Conservation (phyloP, 2,113 vertebrate genomes). For the Cnemophilus loriae region DNA sequence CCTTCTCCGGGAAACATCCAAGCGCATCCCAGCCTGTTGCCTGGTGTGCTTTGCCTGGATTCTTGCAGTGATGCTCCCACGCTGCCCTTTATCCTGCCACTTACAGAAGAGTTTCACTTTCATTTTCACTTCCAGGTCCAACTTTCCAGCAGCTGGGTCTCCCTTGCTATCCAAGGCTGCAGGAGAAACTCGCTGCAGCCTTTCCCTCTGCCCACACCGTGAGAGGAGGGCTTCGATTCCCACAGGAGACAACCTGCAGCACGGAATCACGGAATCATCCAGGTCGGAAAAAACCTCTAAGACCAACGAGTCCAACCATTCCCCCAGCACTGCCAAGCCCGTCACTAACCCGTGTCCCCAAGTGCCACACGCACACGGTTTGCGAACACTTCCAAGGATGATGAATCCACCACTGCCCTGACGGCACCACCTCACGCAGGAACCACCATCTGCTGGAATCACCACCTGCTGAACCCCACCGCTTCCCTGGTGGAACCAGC, state of each 20-base stretch:
- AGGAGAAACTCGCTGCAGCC: not conserved
- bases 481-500: not conserved
- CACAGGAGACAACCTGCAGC: not conserved
- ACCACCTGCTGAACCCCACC: not conserved
- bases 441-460: not conserved
- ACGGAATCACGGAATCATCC: not conserved
- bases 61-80: not conserved
- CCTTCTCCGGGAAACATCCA: not conserved
- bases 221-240: not conserved
- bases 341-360: not conserved
- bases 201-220: fast-evolving
- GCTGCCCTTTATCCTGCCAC: not conserved
- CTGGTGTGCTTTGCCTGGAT: not conserved
- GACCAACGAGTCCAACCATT: not conserved
- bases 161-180: not conserved
- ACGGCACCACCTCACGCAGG: not conserved
- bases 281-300: not conserved
- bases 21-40: not conserved
- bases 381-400: not conserved
- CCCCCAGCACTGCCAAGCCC: not conserved
- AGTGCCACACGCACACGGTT: not conserved
- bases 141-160: not conserved
- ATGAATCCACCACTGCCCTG: not conserved
- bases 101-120: not conserved
- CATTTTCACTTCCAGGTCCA: not conserved